Percentiles rank a stretch among this genome's conserved stretches.
Conservation (phyloP, 2,113 vertebrate genomes). For the Eulemur macaco region DNA sequence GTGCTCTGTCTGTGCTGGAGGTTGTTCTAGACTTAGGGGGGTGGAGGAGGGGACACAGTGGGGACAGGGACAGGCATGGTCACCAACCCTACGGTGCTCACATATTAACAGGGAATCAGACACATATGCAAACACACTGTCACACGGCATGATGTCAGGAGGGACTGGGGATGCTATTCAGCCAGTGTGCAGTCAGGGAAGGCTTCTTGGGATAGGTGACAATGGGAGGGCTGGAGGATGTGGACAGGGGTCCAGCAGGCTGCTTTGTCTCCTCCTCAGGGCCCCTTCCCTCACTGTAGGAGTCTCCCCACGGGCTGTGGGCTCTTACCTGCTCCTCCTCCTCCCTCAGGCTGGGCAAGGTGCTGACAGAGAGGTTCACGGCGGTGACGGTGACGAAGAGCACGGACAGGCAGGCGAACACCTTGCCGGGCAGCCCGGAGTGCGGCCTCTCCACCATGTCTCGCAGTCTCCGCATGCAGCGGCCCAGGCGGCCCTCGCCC, state of each 20-base stretch:
- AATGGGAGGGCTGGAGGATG: rapidly evolving
- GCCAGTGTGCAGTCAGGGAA: background rate
- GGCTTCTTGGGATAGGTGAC: background rate
- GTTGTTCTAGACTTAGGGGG: background rate
- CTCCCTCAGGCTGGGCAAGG: slow-evolving; percentile 95
- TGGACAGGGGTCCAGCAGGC: too few relatives aligned
- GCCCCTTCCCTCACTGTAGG: rapidly evolving
- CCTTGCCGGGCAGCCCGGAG: slow-evolving; percentile 97
- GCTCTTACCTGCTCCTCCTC: slow-evolving; percentile 95
- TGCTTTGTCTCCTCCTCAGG: too few relatives aligned
- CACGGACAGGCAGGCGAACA: slow-evolving; percentile 97
- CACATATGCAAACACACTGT: rapidly evolving
- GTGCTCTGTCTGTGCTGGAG: rapidly evolving
- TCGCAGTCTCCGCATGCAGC: slow-evolving; percentile 93
- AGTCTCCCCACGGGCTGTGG: rapidly evolving
- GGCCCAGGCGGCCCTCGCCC: slow-evolving; percentile 85
- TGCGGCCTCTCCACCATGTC: slow-evolving; percentile 99
- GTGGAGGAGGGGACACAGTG: background rate
- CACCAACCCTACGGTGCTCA: background rate
- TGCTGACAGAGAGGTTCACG: slow-evolving; percentile 97
- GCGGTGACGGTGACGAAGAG: slow-evolving; percentile 98
- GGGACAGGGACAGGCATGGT: background rate
- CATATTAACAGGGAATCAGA: background rate
- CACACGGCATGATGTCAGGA: background rate
- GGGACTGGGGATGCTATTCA: background rate